Conservation (phyloP, 2,888 invertebrate genomes). For the Caenorhabditis angaria region DNA sequence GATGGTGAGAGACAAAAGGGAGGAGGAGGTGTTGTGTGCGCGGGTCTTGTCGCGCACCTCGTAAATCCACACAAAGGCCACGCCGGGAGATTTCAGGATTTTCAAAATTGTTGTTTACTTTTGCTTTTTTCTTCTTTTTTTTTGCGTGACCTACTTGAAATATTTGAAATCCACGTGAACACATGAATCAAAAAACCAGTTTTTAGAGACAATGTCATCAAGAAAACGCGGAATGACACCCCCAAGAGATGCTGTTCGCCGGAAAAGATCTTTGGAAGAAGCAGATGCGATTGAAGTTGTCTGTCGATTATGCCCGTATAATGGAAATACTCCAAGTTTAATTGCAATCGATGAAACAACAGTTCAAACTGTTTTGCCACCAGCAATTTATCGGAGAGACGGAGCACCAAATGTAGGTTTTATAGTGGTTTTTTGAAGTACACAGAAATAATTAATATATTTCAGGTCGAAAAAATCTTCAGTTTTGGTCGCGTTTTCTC, state of each 20-base stretch:
- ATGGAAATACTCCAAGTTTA: constrained; percentile 54
- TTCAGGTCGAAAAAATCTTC: constrained; percentile 77
- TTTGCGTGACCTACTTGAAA: background rate
- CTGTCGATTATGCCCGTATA: constrained; percentile 62
- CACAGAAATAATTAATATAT: background rate
- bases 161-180: background rate
- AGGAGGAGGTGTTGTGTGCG: too few relatives aligned
- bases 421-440: too few relatives aligned
- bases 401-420: constrained; percentile 17
- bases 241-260: constrained; percentile 22
- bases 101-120: background rate
- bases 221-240: constrained; percentile 41
- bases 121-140: background rate
- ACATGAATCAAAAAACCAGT: background rate
- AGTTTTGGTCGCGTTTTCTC: constrained; percentile 84
- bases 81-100: constrained; percentile 5
- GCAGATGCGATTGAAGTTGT: constrained; percentile 53
- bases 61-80: background rate
- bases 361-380: constrained; percentile 46
- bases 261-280: constrained; percentile 33
- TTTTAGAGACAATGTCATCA: constrained; percentile 24
- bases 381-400: constrained; percentile 30
- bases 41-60: background rate
- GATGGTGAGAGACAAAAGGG: too few relatives aligned
- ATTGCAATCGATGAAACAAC: constrained; percentile 51